Evolutionary conservation across 2,888 invertebrate species (phyloP), one percentile per base, ranked within the genome.

Genomic region (Trissonchulus latispiculum): DNA sequence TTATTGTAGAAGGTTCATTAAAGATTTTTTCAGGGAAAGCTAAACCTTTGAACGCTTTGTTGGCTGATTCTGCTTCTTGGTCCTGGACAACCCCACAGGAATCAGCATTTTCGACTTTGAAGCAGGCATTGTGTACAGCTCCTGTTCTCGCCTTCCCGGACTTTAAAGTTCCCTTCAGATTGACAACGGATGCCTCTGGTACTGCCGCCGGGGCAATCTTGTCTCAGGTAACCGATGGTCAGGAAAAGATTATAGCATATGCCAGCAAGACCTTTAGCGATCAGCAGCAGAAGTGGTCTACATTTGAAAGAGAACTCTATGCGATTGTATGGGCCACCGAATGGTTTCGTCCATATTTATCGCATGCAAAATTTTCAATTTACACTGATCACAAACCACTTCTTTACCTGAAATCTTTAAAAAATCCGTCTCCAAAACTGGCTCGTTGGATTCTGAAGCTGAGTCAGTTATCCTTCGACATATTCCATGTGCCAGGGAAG

Each of bases 141-240:
- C n/a, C n/a, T n/a, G n/a, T n/a, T n/a, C n/a, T n/a, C n/a, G n/a
- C n/a, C n/a, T n/a, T n/a, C n/a, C n/a, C n/a, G n/a, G n/a, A n/a
- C n/a, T n/a, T n/a, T n/a, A n/a, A n/a, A n/a, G n/a, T n/a, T n/a
- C n/a, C n/a, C n/a, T n/a, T n/a, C n/a, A n/a, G n/a, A n/a, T n/a
- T n/a, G n/a, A n/a, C n/a, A n/a, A n/a, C n/a, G n/a, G 31, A 64
- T 72, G 80, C 78, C 2, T 78, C 78, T 3, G 74, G 73, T 8
- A 69, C 69, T 28, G 80, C 78, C 0, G 36, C 78, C 3, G 80
- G 79, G 1, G 77, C 80, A 1, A 79, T 76, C 0, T 75, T 80
- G 2, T 28, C 77, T 64, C 80, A 72, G 37, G 36, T 37, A 29
- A 74, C 74, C 3, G 75, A 74, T 8, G 72, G 76, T n/a, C 72